A percentile compares a stretch with the other conserved stretches of the same genome.
phyloP scores from a whole-genome alignment of 1,140 invertebrate species.

The Bombus superbus region DNA sequence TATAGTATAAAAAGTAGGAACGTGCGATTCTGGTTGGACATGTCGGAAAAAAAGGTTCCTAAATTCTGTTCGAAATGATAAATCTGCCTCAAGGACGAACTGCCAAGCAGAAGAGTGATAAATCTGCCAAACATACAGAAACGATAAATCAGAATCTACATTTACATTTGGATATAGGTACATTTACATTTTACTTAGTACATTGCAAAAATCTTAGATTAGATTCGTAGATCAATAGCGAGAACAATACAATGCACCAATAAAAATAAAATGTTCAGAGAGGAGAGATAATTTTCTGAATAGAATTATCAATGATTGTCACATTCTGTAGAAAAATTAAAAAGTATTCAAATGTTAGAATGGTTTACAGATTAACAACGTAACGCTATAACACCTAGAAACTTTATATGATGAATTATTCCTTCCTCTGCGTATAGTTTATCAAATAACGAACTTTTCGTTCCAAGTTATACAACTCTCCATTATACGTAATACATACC shows the following conservation, averaged over 20 bases:
- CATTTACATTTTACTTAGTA: conserved; percentile 27
- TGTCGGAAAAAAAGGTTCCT: neutral
- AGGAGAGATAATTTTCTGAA: neutral
- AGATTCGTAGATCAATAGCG: neutral
- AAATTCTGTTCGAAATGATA: conserved; percentile 9
- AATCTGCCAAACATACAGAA: conserved; percentile 20
- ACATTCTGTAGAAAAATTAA: neutral
- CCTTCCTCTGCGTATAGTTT: neutral
- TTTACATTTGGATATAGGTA: conserved; percentile 14
- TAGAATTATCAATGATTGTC: neutral
- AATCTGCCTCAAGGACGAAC: neutral
- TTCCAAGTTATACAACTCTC: neutral
- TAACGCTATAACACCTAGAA: neutral
- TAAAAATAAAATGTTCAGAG: neutral
- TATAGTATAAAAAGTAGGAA: neutral
- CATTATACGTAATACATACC: too few species aligned
- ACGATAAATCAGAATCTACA: conserved; percentile 31
- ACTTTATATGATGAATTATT: neutral
- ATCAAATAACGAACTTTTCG: neutral
- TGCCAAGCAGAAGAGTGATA: conserved; percentile 6
- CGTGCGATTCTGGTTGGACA: neutral
- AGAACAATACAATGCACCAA: neutral
- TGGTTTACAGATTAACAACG: neutral
- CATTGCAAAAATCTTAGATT: conserved; percentile 1
- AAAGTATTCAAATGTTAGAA: neutral